Percentiles rank a stretch among this genome's conserved stretches.
Conservation (phyloP, 1,140 invertebrate species). For the Anthonomus grandis region DNA sequence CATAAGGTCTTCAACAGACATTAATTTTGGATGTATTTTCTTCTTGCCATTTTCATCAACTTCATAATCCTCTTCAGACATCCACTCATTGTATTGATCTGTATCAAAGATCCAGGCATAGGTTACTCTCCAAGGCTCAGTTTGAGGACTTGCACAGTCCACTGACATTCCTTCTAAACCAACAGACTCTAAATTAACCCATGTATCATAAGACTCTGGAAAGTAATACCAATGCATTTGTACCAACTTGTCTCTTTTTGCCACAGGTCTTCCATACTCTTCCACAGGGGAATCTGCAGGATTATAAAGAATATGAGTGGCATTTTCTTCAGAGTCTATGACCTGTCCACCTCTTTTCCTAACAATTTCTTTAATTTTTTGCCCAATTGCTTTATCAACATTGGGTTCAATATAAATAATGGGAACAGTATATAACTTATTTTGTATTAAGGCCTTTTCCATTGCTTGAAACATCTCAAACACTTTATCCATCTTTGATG, state of each 20-base stretch:
- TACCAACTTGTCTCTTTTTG: conserved; percentile 76
- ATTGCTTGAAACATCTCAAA: conserved; percentile 93
- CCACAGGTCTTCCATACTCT: conserved; percentile 81
- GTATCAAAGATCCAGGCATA: conserved; percentile 89
- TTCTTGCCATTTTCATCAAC: conserved; percentile 83
- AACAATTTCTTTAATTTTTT: conserved; percentile 87
- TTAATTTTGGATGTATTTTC: conserved; percentile 71
- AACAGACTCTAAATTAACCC: conserved; percentile 70
- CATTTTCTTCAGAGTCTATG: conserved; percentile 77
- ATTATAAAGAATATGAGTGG: conserved; percentile 89
- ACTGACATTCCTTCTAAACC: conserved; percentile 56
- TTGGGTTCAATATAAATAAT: conserved; percentile 79
- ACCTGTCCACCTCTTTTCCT: conserved; percentile 80
- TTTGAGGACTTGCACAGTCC: conserved; percentile 52
- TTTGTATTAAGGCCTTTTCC: conserved; percentile 79
- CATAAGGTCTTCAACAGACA: conserved; percentile 82
- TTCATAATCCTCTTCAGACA: conserved; percentile 98
- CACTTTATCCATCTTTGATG: conserved; percentile 86
- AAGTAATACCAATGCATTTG: conserved; percentile 94
- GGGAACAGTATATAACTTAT: conserved; percentile 76
- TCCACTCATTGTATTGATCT: conserved; percentile 96
- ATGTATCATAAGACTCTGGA: conserved; percentile 89
- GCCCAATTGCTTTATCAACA: conserved; percentile 77
- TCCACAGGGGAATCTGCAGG: conserved; percentile 80
- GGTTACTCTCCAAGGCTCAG: conserved; percentile 67